A percentile compares a stretch with the other conserved stretches of the same genome.
phyloP scores from a whole-genome alignment of 2,113 vertebrate species.

The Chiloscyllium plagiosum region DNA sequence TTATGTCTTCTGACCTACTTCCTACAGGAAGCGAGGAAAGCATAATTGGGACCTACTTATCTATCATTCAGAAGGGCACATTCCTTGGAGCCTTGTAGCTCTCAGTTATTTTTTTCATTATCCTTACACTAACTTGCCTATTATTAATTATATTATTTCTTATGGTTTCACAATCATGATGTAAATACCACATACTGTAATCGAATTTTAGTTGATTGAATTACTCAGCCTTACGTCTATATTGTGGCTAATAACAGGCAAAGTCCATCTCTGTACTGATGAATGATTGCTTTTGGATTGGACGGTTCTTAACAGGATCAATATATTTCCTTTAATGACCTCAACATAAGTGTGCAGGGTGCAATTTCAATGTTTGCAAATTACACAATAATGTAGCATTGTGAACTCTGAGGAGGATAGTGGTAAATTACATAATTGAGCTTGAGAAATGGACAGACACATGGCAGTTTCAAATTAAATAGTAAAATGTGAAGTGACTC shows the following conservation, averaged over 20 bases:
- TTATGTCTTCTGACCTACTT: not conserved
- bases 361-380: not conserved
- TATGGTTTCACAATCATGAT: not conserved
- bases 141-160: not conserved
- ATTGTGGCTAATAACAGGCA: not conserved
- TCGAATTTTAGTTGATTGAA: not conserved
- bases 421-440: not conserved
- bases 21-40: not conserved
- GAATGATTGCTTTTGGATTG: no score
- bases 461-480: not conserved
- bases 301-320: no score
- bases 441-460: not conserved
- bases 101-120: not conserved
- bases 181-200: not conserved
- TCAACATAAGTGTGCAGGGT: not conserved
- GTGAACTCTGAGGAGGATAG: not conserved
- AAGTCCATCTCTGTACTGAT: not conserved
- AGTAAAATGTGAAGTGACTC: not conserved
- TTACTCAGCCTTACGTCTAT: not conserved
- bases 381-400: not conserved
- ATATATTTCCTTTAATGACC: no score
- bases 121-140: not conserved
- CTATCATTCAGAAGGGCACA: not conserved
- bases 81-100: not conserved
- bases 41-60: not conserved